Conservation (phyloP, 2,113 vertebrate genomes). For the Zosterops pallidus region DNA sequence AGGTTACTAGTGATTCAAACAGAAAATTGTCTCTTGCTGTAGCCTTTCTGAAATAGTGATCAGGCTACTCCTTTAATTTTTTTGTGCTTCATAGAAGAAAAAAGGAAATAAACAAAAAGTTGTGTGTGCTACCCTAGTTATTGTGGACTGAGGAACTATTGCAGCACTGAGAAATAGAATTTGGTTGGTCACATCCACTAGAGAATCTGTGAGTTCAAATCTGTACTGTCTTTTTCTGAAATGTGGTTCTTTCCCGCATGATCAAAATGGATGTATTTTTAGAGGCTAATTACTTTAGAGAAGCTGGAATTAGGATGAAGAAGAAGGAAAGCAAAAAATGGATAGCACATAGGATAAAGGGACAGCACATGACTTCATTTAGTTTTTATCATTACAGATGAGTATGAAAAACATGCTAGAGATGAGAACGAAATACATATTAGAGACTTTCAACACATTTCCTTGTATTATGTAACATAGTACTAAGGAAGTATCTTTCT, state of each 20-base stretch:
- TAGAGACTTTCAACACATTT: neutral
- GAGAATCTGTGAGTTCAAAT: neutral
- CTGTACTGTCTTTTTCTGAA: neutral
- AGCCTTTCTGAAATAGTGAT: neutral
- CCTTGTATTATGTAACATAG: neutral
- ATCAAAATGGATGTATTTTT: neutral
- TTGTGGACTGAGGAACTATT: neutral
- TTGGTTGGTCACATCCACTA: neutral
- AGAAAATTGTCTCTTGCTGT: neutral
- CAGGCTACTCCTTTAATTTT: neutral
- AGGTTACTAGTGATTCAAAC: neutral
- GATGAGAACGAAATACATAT: neutral
- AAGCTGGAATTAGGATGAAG: neutral
- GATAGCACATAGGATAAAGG: no score
- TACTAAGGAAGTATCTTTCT: neutral
- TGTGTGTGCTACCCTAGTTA: neutral
- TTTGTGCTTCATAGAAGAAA: neutral
- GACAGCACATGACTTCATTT: neutral
- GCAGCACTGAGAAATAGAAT: neutral
- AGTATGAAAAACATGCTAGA: neutral
- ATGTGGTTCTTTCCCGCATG: neutral
- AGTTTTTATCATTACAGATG: neutral
- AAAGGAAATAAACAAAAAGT: neutral
- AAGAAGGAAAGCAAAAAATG: neutral
- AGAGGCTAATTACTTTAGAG: neutral